These are phyloP conservation scores for Cataglyphis hispanica DNA, from an alignment of 1,140 invertebrate genomes.

Conservation along the genomic window DNA sequence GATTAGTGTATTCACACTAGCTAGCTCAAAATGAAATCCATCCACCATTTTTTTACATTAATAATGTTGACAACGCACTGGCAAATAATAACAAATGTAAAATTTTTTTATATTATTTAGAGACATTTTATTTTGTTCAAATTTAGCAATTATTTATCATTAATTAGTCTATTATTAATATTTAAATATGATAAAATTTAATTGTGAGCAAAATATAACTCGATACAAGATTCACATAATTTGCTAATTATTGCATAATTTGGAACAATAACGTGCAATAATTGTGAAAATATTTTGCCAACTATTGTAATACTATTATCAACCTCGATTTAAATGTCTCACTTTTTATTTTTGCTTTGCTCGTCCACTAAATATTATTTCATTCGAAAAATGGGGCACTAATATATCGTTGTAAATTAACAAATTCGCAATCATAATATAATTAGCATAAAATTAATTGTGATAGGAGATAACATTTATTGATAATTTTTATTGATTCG, in stretches of 20 bases:
- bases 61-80: background rate
- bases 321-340: background rate
- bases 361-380: background rate
- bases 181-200: background rate
- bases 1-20: background rate
- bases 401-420: background rate
- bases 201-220: too few relatives aligned
- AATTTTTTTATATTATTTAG: background rate
- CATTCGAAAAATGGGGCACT: background rate
- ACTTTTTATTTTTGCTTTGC: background rate
- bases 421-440: background rate
- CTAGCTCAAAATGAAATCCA: conserved; percentile 6
- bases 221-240: too few relatives aligned
- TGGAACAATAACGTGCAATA: background rate
- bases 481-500: background rate
- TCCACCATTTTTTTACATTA: background rate
- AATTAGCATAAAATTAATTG: too few relatives aligned
- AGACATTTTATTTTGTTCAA: background rate
- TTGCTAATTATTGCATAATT: background rate
- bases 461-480: too few relatives aligned
- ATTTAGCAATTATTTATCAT: background rate
- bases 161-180: background rate
- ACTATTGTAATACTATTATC: background rate
- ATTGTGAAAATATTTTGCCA: background rate
- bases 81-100: background rate